Conservation (phyloP, 2,113 vertebrate species). For the Sciurus niger region DNA sequence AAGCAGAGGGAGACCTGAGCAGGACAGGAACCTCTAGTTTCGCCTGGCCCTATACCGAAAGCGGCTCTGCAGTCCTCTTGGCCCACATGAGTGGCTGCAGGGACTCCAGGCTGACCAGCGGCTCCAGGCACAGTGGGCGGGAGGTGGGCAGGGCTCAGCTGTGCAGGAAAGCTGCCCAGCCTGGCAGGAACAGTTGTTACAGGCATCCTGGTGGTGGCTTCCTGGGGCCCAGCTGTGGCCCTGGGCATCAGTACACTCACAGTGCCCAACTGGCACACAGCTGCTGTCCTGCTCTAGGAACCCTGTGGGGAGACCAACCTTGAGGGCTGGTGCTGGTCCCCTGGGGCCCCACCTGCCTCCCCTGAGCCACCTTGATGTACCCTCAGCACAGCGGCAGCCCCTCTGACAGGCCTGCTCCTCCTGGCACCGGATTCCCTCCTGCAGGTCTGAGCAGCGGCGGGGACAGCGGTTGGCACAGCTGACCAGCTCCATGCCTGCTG, state of each 20-base stretch:
- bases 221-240: slow-evolving; percentile 92
- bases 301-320: slow-evolving; percentile 62
- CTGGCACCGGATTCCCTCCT: slow-evolving; percentile 92
- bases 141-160: slow-evolving; percentile 84
- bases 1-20: neutral
- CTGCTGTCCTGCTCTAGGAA: slow-evolving; percentile 90
- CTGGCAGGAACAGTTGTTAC: slow-evolving; percentile 93
- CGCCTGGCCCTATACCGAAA: slow-evolving; percentile 88
- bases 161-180: slow-evolving; percentile 91
- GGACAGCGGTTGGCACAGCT: slow-evolving; percentile 93
- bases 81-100: slow-evolving; percentile 92
- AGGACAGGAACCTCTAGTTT: neutral
- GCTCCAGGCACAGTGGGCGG: slow-evolving; percentile 91
- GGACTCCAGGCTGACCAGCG: slow-evolving; percentile 93
- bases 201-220: slow-evolving; percentile 89
- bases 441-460: slow-evolving; percentile 92
- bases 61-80: slow-evolving; percentile 90
- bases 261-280: slow-evolving; percentile 92
- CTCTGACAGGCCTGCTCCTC: slow-evolving; percentile 87
- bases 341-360: accelerated
- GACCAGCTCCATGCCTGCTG: slow-evolving; percentile 88
- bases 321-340: neutral
- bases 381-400: slow-evolving; percentile 92
- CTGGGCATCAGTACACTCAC: slow-evolving; percentile 91
- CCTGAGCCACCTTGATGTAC: slow-evolving; percentile 66